Conservation (phyloP, 2,113 vertebrate genomes). For the Charina bottae region DNA sequence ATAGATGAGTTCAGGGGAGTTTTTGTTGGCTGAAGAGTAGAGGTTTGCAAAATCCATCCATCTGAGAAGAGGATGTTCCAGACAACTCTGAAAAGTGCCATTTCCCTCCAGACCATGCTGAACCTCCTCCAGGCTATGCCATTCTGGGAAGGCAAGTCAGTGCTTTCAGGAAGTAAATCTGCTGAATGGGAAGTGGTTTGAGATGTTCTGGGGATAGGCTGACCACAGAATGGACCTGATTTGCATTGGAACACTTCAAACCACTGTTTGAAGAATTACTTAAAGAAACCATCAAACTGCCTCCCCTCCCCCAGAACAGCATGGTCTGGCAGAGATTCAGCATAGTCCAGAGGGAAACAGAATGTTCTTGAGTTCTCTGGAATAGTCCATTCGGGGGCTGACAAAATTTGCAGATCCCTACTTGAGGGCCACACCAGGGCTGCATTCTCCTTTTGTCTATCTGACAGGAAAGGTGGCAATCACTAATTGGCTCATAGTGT, state of each 20-base stretch:
- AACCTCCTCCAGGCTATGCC: not conserved
- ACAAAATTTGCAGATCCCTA: not conserved
- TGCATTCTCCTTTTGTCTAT: too few relatives aligned
- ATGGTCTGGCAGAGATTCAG: not conserved
- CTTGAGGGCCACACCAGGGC: not conserved
- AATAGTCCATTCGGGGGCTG: not conserved
- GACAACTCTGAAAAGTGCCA: not conserved
- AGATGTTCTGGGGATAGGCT: not conserved
- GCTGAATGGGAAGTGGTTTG: not conserved
- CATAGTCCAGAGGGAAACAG: not conserved
- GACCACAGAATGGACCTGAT: not conserved
- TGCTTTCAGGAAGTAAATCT: not conserved
- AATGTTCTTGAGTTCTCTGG: not conserved
- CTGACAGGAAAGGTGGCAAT: too few relatives aligned
- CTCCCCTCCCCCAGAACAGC: not conserved
- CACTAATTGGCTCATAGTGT: too few relatives aligned
- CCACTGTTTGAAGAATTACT: not conserved
- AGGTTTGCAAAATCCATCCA: not conserved
- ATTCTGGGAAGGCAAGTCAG: not conserved
- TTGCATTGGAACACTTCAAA: not conserved
- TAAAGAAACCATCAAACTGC: not conserved
- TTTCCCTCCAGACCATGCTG: not conserved
- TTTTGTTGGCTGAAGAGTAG: not conserved
- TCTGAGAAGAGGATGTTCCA: not conserved
- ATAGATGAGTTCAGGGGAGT: not conserved